Conservation (phyloP, 2,888 invertebrate genomes). For the Hylaea fasciaria region DNA sequence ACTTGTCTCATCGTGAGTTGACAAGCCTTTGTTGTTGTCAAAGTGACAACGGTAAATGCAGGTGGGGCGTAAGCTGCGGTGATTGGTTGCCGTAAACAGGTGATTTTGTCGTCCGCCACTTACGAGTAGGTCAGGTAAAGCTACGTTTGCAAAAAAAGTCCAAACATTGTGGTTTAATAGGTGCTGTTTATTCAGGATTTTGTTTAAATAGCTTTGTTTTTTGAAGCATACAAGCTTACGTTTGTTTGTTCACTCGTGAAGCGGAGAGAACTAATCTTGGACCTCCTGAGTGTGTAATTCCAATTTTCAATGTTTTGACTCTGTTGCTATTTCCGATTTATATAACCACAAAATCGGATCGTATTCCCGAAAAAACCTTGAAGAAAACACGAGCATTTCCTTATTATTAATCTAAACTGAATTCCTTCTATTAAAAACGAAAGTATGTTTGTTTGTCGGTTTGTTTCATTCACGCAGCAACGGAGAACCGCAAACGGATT, state of each 20-base stretch:
- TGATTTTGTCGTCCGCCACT: constrained; percentile 27
- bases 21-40: constrained; percentile 18
- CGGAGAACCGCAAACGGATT: too few relatives aligned
- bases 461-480: too few relatives aligned
- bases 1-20: not conserved
- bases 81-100: constrained; percentile 37
- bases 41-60: constrained; percentile 22
- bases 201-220: not conserved
- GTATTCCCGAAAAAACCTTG: too few relatives aligned
- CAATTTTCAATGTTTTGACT: too few relatives aligned
- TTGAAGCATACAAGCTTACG: not conserved
- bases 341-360: too few relatives aligned
- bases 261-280: not conserved
- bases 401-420: too few relatives aligned
- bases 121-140: constrained; percentile 16
- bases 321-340: too few relatives aligned
- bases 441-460: too few relatives aligned
- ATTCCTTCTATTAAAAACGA: too few relatives aligned
- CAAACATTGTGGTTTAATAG: constrained; percentile 12
- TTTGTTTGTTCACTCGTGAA: too few relatives aligned
- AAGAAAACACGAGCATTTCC: too few relatives aligned
- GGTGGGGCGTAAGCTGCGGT: constrained; percentile 14
- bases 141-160: constrained; percentile 5
- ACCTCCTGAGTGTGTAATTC: too few relatives aligned
- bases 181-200: constrained; percentile 4